Evolutionary conservation across 1,140 invertebrate genomes (phyloP), one percentile per base, ranked within the genome.

Genomic region (Uloborus diversus): DNA sequence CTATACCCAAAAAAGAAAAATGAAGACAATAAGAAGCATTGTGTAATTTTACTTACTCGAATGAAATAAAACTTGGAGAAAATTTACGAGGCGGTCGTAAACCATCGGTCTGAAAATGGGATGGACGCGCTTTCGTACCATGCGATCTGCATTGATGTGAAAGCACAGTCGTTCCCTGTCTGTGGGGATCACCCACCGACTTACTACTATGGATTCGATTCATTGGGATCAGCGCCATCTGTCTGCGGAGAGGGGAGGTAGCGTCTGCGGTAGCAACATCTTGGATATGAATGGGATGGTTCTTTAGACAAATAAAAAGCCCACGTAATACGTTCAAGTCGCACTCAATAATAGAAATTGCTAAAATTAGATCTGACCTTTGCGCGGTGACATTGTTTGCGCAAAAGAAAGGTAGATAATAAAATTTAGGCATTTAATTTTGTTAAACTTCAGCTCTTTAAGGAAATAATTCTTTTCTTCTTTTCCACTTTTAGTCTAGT

Each of bases 121-220:
- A 53, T 53, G 51, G 51, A 53, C 25, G 51, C 51, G 51, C n/a
- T 23, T 42, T 9, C 17, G 37, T 53, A 7, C 25, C 7, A n/a
- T 23, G 20, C 51, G n/a, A 53, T 17, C n/a, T 53, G 51, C 51
- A 53, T 17, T 53, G n/a, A 23, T n/a, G 51, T 1, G 13, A 23
- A 7, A 23, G 20, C 5, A 23, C 7, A n/a, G 9, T 4, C n/a
- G 25, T 53, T 53, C 20, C 11, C n/a, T 23, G n/a, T 9, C n/a
- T 53, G 7, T 23, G n/a, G 7, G 7, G 5, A 5, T 37, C 27
- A 28, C 37, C n/a, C n/a, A n/a, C n/a, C n/a, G n/a, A 35, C 33
- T 73, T 56, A 47, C 35, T 73, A 73, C 69, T 73, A 73, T 57
- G 35, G 49, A 53, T 73, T 61, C 69, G 69, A 73, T 73, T 73